A percentile compares a stretch with the other conserved stretches of the same genome.
Conservation (phyloP, 2,888 invertebrate species). For the Lasioglossum leucozonium region DNA sequence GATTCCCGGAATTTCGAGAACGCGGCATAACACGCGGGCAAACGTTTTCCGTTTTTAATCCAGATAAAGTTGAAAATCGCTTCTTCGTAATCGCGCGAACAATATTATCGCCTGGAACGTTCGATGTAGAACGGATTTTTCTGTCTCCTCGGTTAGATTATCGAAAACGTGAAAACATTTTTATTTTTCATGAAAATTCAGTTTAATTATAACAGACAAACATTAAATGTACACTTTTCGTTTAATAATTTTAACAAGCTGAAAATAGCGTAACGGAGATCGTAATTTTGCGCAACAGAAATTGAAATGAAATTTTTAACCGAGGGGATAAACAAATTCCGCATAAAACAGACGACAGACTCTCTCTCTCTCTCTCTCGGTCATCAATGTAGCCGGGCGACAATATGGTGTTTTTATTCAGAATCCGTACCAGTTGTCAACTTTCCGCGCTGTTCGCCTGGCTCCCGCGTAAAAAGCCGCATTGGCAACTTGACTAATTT, state of each 20-base stretch:
- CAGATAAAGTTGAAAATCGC: neutral
- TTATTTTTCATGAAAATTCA: no score
- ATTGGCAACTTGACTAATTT: constrained; percentile 42
- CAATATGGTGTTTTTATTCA: neutral
- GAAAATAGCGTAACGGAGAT: no score
- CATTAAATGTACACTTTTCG: no score
- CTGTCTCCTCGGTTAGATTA: neutral
- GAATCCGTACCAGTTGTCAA: neutral
- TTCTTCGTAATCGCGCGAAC: neutral
- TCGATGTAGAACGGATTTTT: neutral
- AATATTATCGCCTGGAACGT: neutral
- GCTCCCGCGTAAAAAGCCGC: constrained; percentile 4
- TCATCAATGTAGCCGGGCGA: neutral
- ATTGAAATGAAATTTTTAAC: neutral
- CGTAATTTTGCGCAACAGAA: neutral
- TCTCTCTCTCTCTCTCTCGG: no score
- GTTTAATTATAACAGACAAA: no score
- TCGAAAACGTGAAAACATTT: no score
- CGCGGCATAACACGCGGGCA: neutral
- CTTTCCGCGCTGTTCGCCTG: neutral
- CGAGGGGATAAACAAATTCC: neutral
- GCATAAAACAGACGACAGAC: neutral
- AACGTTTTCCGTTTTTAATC: neutral
- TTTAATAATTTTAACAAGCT: no score
- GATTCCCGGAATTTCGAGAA: neutral